These are phyloP conservation scores for Chloropsis cyanopogon DNA, from an alignment of 2,113 vertebrate genomes.

Conservation along the genomic window DNA sequence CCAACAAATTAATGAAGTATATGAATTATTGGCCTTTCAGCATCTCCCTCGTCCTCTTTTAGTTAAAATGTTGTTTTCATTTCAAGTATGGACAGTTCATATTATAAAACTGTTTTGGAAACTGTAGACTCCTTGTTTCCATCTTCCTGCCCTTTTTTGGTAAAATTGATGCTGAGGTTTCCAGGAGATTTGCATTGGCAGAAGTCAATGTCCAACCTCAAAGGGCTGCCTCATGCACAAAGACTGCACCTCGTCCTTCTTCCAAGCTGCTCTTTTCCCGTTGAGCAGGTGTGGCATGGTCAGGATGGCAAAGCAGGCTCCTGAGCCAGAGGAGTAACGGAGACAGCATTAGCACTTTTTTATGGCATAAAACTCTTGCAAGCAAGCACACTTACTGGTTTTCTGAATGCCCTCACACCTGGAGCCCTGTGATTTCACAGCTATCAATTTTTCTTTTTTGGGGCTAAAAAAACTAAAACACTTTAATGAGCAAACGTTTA, in stretches of 20 bases:
- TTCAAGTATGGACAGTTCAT: neutral
- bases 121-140: neutral
- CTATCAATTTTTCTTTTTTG: neutral
- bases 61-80: neutral
- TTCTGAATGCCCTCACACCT: neutral
- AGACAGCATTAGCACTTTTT: neutral
- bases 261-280: neutral
- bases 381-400: neutral
- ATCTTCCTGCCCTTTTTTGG: neutral
- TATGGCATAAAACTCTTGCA: neutral
- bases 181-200: neutral
- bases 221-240: neutral
- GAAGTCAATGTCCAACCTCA: neutral
- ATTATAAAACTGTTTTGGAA: neutral
- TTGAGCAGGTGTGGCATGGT: rapidly evolving
- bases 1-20: neutral
- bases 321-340: neutral
- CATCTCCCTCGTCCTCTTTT: neutral
- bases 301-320: neutral
- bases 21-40: neutral
- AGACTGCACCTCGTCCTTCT: neutral
- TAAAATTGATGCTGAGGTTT: neutral
- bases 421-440: neutral
- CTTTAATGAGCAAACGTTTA: neutral
- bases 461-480: neutral